These are phyloP conservation scores for Potamarius usumacintae DNA, from an alignment of 2,113 vertebrate species.

Conservation along the genomic window DNA sequence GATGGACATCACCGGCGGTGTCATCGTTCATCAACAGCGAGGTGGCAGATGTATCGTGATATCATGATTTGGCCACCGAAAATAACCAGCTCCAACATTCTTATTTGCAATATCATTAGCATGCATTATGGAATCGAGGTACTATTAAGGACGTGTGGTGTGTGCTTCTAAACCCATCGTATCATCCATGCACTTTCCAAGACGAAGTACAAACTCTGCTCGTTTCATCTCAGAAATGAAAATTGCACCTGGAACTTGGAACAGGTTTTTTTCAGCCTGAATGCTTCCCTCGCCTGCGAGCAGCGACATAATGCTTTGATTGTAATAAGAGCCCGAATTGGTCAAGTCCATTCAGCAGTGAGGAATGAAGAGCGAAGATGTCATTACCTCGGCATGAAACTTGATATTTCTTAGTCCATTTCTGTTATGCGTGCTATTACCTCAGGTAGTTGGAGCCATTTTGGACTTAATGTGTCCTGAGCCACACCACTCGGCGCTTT, in stretches of 20 bases:
- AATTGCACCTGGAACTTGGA: not conserved
- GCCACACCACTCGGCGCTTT: not conserved
- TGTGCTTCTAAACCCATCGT: not conserved
- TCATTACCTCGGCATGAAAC: conserved; percentile 29
- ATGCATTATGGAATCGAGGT: not conserved
- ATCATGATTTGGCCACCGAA: not conserved
- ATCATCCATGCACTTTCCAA: not conserved
- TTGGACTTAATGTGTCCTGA: conserved; percentile 20
- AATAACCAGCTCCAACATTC: not conserved
- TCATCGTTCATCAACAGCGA: conserved; percentile 65
- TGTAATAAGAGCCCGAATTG: conserved; percentile 13
- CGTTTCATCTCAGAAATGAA: not conserved
- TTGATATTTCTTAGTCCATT: conserved; percentile 6
- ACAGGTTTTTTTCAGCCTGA: not conserved
- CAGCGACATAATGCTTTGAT: conserved; percentile 4
- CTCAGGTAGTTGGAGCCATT: conserved; percentile 4
- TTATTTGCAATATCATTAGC: not conserved
- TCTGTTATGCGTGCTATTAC: conserved; percentile 7
- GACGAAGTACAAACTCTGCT: not conserved
- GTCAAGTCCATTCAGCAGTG: conserved; percentile 4
- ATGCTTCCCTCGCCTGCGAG: not conserved
- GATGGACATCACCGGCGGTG: conserved; percentile 67
- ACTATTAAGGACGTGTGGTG: not conserved
- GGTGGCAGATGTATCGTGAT: conserved; percentile 52
- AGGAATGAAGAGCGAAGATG: conserved; percentile 17